Conservation (phyloP, 2,888 invertebrate species). For the Oligia fasciuncula region DNA sequence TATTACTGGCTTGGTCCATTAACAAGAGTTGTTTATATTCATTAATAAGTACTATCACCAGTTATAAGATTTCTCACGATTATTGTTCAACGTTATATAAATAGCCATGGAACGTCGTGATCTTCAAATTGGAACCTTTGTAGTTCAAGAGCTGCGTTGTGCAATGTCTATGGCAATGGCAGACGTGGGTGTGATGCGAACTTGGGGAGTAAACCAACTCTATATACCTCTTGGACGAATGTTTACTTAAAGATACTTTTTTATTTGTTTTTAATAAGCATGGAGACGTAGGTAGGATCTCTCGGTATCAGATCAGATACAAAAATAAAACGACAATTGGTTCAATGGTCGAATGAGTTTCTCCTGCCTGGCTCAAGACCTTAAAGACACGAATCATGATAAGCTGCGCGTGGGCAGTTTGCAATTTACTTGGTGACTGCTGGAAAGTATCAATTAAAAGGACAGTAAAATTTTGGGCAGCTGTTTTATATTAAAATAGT, state of each 20-base stretch:
- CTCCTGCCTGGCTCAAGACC: background rate
- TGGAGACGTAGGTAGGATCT: background rate
- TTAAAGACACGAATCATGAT: background rate
- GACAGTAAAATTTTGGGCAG: background rate
- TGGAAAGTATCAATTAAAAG: background rate
- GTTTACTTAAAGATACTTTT: background rate
- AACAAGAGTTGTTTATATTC: background rate
- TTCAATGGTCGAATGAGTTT: background rate
- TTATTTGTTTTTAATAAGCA: background rate
- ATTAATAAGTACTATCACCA: background rate
- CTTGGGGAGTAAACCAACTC: constrained; percentile 25
- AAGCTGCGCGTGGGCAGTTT: background rate
- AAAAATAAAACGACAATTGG: background rate
- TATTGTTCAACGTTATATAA: constrained; percentile 13
- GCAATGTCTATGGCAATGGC: constrained; percentile 29
- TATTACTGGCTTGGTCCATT: background rate
- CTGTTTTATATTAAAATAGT: background rate
- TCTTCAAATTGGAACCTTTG: constrained; percentile 17
- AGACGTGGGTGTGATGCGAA: constrained; percentile 12
- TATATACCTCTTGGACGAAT: background rate
- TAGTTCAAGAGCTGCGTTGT: constrained; percentile 42
- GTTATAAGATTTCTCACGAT: background rate
- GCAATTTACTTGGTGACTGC: background rate
- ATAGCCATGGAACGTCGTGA: constrained; percentile 16
- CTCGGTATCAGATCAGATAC: background rate